Evolutionary conservation across 2,888 invertebrate genomes (phyloP), one percentile per base, ranked within the genome.

Genomic region (Arrhopalites spinosus): DNA sequence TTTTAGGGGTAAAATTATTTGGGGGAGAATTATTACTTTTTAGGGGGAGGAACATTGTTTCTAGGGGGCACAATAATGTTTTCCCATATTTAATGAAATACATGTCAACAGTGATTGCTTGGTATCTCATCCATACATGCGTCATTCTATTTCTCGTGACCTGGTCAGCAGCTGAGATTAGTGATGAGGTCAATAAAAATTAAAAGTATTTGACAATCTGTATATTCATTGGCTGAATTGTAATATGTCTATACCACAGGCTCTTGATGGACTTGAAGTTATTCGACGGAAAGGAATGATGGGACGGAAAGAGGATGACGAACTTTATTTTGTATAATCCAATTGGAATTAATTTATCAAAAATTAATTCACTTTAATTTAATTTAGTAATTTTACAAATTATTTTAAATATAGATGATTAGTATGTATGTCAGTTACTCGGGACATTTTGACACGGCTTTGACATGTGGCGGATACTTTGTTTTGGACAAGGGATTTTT

Each of bases 301-400:
- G 50, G 81, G 79, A 15, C 64, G 68, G 13, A 79, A 76, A 43
- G 77, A 77, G 2, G 76, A 77, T 30, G 78, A 80, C 25, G 80
- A 80, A 47, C 67, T 80, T 1, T 78, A 80, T 25, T 79, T 80
- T 69, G 74, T 78, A 69, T n/a, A n/a, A n/a, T n/a, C n/a, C n/a
- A n/a, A n/a, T n/a, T n/a, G 67, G 50, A 8, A 11, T n/a, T 50
- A 17, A 11, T 3, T 50, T 36, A 36, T 36, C 5, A 36, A 36
- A 11, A 17, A 50, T 50, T 15, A 50, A 50, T 20, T 8, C 15
- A 17, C 15, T 5, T 50, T 15, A 50, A 50, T 3, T n/a, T 50
- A 7, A 61, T 23, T 61, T 2, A 36, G 36, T 36, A n/a, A n/a
- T n/a, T n/a, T n/a, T n/a, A n/a, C n/a, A n/a, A n/a, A n/a, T 36